Evolutionary conservation across 2,113 vertebrate genomes (phyloP).

Genomic region (Prionailurus bengalensis): DNA sequence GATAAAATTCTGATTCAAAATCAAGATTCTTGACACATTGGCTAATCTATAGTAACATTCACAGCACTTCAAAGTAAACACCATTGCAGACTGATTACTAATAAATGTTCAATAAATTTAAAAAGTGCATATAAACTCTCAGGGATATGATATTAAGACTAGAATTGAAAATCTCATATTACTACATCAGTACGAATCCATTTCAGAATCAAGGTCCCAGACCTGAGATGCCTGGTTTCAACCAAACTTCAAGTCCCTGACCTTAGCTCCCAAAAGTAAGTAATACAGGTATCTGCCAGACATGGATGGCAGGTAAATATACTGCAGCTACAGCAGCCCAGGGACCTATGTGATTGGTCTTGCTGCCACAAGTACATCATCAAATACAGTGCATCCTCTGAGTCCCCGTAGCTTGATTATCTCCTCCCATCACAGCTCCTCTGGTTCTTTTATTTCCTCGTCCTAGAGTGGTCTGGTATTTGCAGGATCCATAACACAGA

Average conservation of each 20-base stretch:
- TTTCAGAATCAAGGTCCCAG: neutral
- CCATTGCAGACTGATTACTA: neutral
- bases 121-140: neutral
- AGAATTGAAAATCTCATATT: neutral
- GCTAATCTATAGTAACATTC: slow-evolving; percentile 9
- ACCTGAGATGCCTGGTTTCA: slow-evolving; percentile 9
- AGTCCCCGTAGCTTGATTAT: neutral
- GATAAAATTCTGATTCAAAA: slow-evolving; percentile 46
- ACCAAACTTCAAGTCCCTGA: neutral
- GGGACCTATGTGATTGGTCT: neutral
- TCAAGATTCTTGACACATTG: neutral
- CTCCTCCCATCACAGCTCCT: neutral
- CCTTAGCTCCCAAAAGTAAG: neutral
- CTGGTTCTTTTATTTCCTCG: slow-evolving; percentile 21
- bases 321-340: neutral
- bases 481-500: neutral
- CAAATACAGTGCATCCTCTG: neutral
- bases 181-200: neutral
- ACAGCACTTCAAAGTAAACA: slow-evolving; percentile 11
- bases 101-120: neutral
- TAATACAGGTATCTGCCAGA: neutral
- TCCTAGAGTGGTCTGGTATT: neutral
- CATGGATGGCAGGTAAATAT: neutral
- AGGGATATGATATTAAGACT: neutral
- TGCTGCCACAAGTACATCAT: neutral